Percentiles rank a stretch among this genome's conserved stretches.
Evolutionary conservation across 2,888 invertebrate genomes (phyloP).

Genomic region (Augochlorella aurata): DNA sequence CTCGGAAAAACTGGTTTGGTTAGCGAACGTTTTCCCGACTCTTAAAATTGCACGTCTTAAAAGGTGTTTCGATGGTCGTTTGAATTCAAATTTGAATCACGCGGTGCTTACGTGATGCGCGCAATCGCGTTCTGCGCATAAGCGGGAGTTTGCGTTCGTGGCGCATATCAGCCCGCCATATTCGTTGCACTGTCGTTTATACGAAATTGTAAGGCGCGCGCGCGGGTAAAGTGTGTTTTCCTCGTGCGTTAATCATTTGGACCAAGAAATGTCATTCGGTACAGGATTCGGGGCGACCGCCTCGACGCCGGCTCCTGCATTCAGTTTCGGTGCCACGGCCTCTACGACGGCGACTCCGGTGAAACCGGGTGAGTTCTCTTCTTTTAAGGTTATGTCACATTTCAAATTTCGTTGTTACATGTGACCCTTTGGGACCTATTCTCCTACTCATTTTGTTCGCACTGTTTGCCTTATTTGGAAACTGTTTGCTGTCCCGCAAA

Average conservation of each 20-base stretch:
- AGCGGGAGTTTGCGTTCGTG: background rate
- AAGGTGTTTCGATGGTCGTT: background rate
- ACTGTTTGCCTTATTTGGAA: background rate
- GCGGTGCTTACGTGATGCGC: slow-evolving; percentile 18
- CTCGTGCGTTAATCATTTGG: slow-evolving; percentile 4
- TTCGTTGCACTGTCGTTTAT: slow-evolving; percentile 37
- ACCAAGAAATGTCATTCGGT: slow-evolving; percentile 76
- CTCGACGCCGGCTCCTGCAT: slow-evolving; percentile 83
- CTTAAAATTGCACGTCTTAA: background rate
- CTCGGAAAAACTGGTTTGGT: no score
- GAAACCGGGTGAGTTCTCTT: slow-evolving; percentile 73
- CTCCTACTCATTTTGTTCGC: background rate
- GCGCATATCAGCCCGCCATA: slow-evolving; percentile 50
- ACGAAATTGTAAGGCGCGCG: slow-evolving; percentile 47
- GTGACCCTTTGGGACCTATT: slow-evolving; percentile 15
- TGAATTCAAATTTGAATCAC: background rate
- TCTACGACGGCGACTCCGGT: slow-evolving; percentile 79
- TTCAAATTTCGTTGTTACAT: slow-evolving; percentile 36
- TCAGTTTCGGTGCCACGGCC: slow-evolving; percentile 80
- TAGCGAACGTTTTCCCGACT: background rate
- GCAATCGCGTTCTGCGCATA: slow-evolving; percentile 16
- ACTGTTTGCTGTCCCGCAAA: background rate
- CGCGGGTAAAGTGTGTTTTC: slow-evolving; percentile 34
- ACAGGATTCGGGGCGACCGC: slow-evolving; percentile 82
- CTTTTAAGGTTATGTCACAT: slow-evolving; percentile 71